phyloP scores from a whole-genome alignment of 2,797 vertebrate species.

The Micropoecilia bifurca region DNA sequence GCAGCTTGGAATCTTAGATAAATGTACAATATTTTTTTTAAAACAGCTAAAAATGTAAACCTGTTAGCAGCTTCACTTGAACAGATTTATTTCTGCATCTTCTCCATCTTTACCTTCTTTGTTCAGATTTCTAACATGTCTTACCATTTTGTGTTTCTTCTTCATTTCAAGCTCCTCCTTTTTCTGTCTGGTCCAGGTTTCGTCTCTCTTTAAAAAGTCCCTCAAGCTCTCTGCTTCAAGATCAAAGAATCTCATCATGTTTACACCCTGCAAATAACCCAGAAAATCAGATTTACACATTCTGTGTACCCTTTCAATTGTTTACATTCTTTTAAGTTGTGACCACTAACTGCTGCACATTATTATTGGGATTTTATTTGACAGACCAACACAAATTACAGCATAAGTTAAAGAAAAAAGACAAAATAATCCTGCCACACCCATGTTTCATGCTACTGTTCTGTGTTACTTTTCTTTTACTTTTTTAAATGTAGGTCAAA shows the following conservation, averaged over 20 bases:
- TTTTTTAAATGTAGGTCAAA: not conserved
- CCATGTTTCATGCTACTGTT: not conserved
- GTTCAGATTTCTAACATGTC: conserved; percentile 12
- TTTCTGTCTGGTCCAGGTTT: conserved; percentile 71
- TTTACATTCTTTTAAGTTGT: not conserved
- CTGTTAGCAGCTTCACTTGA: not conserved
- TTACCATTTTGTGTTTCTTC: conserved; percentile 61
- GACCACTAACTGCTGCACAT: not conserved
- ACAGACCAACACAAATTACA: not conserved
- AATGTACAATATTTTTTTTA: not conserved
- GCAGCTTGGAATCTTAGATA: not conserved
- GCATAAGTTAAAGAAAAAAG: not conserved
- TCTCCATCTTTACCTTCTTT: not conserved
- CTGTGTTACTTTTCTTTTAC: not conserved
- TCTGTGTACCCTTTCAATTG: not conserved
- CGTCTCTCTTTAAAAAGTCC: conserved; percentile 73
- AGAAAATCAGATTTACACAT: not conserved
- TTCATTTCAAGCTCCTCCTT: conserved; percentile 65
- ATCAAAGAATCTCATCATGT: conserved; percentile 83
- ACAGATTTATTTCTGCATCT: not conserved
- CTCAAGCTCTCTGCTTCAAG: conserved; percentile 84
- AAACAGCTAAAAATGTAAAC: not conserved
- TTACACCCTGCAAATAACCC: conserved; percentile 71
- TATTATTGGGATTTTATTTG: not conserved
- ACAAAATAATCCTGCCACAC: not conserved